Base-by-base conservation (phyloP, 2,888 invertebrate species). In the Osedax frankpressi region DNA sequence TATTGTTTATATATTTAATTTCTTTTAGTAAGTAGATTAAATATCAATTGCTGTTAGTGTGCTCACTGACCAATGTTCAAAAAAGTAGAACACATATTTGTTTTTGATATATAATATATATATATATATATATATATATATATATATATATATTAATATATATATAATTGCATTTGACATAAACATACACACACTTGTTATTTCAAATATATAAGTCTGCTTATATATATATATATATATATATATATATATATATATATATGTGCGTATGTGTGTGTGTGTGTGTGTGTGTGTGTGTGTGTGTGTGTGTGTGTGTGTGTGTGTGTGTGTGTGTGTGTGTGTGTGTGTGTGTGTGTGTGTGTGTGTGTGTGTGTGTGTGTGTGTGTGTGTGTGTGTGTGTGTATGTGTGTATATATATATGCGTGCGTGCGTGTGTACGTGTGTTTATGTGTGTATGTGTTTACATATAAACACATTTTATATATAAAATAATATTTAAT, bases 221-320 rank as follows among this genome's bases (percentile, higher is more conserved):
- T 59, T 59, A 19, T 59, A 19, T 59, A 19, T 59, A 59, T 59
- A 59, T 59, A 59, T 59, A 59, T 59, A 59, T 59, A 59, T 59
- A 59, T 59, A 59, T 59, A 59, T 59, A 59, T 59, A 59, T 59
- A 59, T 59, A 59, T 59, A 59, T 59, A 59, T 59, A 59, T 59
- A 59, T 59, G 19, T 59, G 19, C 19, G 19, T 59, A 59, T 59
- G 19, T 59, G 19, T 59, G 19, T 59, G 19, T 59, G 19, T 59
- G 19, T 59, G 19, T 59, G 19, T 59, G 19, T 59, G 19, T 59
- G 19, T 14, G 19, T 59, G 19, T 59, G 19, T 59, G 59, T 59
- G 59, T 59, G 59, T 59, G 19, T 59, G 19, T 59, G 19, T 59
- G 19, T 59, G 19, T 59, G 19, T 59, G 59, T 59, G 19, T 59